Percentiles rank a stretch among this genome's conserved stretches.
Conservation (phyloP, 2,888 invertebrate species). For the Miltochrista miniata region DNA sequence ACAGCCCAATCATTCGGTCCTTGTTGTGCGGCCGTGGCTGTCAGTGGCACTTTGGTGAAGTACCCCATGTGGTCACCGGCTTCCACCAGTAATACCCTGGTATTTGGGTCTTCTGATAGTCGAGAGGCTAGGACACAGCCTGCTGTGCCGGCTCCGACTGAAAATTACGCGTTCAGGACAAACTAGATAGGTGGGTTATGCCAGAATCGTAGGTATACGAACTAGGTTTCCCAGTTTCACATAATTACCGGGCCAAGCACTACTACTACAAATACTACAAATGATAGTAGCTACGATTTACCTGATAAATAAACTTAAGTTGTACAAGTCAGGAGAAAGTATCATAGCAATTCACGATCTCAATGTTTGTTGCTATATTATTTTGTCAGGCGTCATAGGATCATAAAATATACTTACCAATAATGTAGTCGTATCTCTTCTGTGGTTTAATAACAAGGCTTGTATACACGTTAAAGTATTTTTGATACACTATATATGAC, state of each 20-base stretch:
- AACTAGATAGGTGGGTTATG: too few relatives aligned
- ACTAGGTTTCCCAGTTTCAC: too few relatives aligned
- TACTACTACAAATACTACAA: too few relatives aligned
- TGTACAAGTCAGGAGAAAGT: too few relatives aligned
- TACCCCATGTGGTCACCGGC: conserved; percentile 88
- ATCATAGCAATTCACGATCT: not conserved
- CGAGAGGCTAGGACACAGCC: conserved; percentile 88
- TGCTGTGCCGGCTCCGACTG: conserved; percentile 89
- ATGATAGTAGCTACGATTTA: too few relatives aligned
- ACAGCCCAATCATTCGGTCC: conserved; percentile 88
- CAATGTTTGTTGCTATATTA: not conserved
- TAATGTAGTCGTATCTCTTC: conserved; percentile 73
- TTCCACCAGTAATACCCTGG: conserved; percentile 86
- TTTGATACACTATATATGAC: conserved; percentile 69
- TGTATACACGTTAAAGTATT: conserved; percentile 54
- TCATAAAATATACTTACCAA: conserved; percentile 57
- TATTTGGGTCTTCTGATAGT: conserved; percentile 82
- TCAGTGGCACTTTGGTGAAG: conserved; percentile 85
- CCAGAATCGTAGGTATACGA: too few relatives aligned
- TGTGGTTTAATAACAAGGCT: conserved; percentile 63
- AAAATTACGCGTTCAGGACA: not conserved
- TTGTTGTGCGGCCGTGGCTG: conserved; percentile 87
- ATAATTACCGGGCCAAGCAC: too few relatives aligned
- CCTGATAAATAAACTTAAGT: too few relatives aligned
- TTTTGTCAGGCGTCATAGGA: conserved; percentile 3